Conservation (phyloP, 2,113 vertebrate genomes). For the Aegotheles bennettii region DNA sequence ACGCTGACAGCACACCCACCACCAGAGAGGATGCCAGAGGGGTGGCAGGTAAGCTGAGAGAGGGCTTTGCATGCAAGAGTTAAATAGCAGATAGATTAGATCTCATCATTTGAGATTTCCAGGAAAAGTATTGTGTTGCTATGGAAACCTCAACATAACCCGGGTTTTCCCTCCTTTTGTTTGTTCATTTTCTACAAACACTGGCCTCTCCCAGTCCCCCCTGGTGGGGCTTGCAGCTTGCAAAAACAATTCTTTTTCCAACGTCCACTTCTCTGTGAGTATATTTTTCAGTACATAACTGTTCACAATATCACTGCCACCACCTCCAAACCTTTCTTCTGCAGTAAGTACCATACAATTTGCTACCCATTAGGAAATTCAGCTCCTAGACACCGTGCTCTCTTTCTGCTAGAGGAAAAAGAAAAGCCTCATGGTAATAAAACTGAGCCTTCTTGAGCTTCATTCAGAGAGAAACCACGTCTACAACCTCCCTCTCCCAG, state of each 20-base stretch:
- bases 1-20: background rate
- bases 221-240: background rate
- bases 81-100: constrained; percentile 35
- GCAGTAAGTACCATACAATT: background rate
- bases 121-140: constrained; percentile 54
- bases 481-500: background rate
- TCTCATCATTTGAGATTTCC: constrained; percentile 38
- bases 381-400: background rate
- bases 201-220: background rate
- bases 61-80: constrained; percentile 7
- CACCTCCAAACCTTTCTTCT: background rate
- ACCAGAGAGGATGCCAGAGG: background rate
- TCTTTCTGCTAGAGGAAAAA: background rate
- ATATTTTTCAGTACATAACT: background rate
- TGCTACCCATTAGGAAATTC: background rate
- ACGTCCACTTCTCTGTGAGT: background rate
- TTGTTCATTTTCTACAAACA: constrained; percentile 31
- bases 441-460: background rate
- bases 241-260: background rate
- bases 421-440: background rate
- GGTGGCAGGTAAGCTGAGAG: background rate
- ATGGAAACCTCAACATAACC: constrained; percentile 55
- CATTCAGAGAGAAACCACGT: background rate
- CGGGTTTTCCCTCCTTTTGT: constrained; percentile 43
- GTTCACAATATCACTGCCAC: background rate